These are phyloP conservation scores for Sceliomorpha sp. DNA, from an alignment of 2,888 invertebrate genomes.

Conservation along the genomic window DNA sequence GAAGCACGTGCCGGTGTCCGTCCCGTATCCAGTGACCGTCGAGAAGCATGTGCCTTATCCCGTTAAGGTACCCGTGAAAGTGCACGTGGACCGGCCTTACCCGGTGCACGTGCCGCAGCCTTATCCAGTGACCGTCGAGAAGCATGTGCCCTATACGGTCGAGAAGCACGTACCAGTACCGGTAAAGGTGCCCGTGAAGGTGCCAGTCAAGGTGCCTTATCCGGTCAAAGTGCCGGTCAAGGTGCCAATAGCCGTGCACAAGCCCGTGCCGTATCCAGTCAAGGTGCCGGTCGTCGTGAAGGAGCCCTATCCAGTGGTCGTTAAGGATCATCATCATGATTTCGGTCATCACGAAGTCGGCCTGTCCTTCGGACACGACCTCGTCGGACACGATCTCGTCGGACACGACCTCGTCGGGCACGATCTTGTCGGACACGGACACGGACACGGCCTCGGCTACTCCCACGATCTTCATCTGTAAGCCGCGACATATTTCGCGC, in stretches of 20 bases:
- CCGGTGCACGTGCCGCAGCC: conserved; percentile 74
- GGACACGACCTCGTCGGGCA: background rate
- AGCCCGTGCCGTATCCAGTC: conserved; percentile 70
- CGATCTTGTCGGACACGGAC: too few relatives aligned
- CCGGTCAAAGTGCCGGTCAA: conserved; percentile 72
- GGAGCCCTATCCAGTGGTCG: conserved; percentile 67
- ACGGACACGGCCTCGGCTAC: too few relatives aligned
- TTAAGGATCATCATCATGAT: conserved; percentile 60
- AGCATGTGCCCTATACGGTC: conserved; percentile 71
- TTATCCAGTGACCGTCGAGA: conserved; percentile 73
- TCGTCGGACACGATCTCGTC: background rate
- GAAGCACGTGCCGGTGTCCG: conserved; percentile 62
- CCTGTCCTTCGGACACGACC: conserved; percentile 1
- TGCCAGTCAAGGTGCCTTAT: conserved; percentile 71
- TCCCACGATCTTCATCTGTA: too few relatives aligned
- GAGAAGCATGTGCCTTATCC: conserved; percentile 47
- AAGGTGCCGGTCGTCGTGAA: conserved; percentile 67
- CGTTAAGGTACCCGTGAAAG: conserved; percentile 50
- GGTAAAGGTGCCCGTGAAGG: conserved; percentile 70
- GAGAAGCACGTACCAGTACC: conserved; percentile 70
- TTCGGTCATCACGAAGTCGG: background rate
- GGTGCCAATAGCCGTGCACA: conserved; percentile 67
- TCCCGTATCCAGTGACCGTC: conserved; percentile 45
- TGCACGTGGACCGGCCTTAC: conserved; percentile 64
- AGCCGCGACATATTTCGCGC: too few relatives aligned